phyloP scores from a whole-genome alignment of 2,888 invertebrate species.

The Pyrrhosoma nymphula region DNA sequence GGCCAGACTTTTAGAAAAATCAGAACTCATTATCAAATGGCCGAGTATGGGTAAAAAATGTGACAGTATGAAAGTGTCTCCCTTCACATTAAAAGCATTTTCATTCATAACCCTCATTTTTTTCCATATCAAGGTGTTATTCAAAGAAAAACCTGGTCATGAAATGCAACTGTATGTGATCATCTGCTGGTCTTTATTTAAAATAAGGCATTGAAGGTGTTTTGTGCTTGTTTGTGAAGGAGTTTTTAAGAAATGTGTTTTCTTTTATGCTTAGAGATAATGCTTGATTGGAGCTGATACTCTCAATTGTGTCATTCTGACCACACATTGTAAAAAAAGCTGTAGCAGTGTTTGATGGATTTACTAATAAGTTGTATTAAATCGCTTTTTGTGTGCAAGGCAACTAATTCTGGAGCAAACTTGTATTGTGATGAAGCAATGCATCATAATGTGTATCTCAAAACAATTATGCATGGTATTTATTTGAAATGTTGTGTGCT shows the following conservation, averaged over 20 bases:
- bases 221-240: constrained; percentile 52
- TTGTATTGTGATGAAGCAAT: constrained; percentile 50
- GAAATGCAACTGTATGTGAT: constrained; percentile 42
- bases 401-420: constrained; percentile 63
- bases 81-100: neutral
- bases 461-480: constrained; percentile 54
- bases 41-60: neutral
- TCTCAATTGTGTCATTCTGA: constrained; percentile 50
- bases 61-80: neutral
- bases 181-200: constrained; percentile 19
- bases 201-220: constrained; percentile 9
- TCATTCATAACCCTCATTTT: constrained; percentile 46
- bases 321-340: constrained; percentile 48
- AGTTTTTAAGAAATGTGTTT: constrained; percentile 34
- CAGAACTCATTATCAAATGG: neutral
- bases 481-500: constrained; percentile 60
- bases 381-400: constrained; percentile 61
- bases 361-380: constrained; percentile 34
- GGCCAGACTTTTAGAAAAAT: neutral
- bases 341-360: constrained; percentile 50
- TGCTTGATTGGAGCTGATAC: constrained; percentile 54
- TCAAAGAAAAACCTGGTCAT: neutral
- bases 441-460: constrained; percentile 60
- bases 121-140: constrained; percentile 60
- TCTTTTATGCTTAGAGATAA: constrained; percentile 34